A percentile compares a stretch with the other conserved stretches of the same genome.
Conservation (phyloP, 2,797 vertebrate species). For the Alauda arvensis region DNA sequence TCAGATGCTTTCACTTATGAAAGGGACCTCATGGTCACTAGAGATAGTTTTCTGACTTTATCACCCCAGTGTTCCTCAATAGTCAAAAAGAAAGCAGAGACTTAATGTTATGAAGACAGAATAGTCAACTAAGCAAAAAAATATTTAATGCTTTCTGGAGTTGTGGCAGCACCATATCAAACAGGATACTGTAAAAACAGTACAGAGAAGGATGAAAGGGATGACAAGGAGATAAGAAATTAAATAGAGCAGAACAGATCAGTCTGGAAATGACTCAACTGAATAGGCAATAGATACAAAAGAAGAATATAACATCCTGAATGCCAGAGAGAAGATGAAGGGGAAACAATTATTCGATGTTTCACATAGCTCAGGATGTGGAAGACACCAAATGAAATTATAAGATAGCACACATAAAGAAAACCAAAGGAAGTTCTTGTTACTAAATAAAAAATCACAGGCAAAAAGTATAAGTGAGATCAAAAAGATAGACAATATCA, state of each 20-base stretch:
- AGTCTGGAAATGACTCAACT: constrained; percentile 36
- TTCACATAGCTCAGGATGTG: constrained; percentile 36
- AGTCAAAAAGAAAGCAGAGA: background rate
- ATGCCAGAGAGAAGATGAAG: background rate
- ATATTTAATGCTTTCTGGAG: background rate
- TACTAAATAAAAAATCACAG: background rate
- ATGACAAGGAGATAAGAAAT: constrained; percentile 30
- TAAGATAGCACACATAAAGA: background rate
- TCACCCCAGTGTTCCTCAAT: background rate
- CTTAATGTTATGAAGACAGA: background rate
- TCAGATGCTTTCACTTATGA: background rate
- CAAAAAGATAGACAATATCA: background rate
- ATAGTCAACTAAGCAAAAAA: background rate
- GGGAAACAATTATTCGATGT: constrained; percentile 29
- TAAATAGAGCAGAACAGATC: constrained; percentile 28
- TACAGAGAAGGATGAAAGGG: constrained; percentile 38
- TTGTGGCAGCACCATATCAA: background rate
- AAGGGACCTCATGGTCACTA: background rate
- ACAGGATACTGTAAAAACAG: constrained; percentile 21
- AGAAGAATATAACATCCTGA: constrained; percentile 21
- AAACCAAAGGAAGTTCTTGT: constrained; percentile 5
- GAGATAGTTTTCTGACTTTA: background rate
- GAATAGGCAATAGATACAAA: constrained; percentile 17
- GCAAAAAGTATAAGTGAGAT: background rate
- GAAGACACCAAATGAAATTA: constrained; percentile 17